These are phyloP conservation scores for Saguinus midas DNA, from an alignment of 2,113 vertebrate species.

Conservation along the genomic window DNA sequence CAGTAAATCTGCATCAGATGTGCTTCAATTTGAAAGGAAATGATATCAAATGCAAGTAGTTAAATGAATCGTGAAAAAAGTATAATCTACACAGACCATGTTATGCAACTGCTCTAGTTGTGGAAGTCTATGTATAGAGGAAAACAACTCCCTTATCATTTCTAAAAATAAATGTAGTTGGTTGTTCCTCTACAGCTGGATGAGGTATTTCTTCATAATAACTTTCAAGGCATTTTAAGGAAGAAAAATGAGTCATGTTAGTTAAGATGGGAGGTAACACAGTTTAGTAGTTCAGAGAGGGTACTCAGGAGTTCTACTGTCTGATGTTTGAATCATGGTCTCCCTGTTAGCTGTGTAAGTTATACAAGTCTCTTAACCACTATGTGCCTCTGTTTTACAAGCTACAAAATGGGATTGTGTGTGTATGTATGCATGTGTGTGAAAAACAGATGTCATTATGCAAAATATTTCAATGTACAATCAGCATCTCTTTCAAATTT, in stretches of 20 bases:
- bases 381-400: not conserved
- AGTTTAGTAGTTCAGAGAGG: not conserved
- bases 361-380: not conserved
- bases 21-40: conserved; percentile 76
- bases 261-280: not conserved
- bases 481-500: conserved; percentile 32
- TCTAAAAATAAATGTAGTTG: conserved; percentile 67
- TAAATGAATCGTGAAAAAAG: conserved; percentile 74
- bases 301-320: not conserved
- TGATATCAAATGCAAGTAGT: conserved; percentile 69
- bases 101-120: conserved; percentile 75
- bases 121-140: conserved; percentile 60
- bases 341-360: not conserved
- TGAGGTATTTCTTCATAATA: conserved; percentile 48
- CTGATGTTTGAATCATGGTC: not conserved
- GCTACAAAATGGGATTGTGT: not conserved
- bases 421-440: not conserved
- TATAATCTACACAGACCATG: conserved; percentile 66
- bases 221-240: conserved; percentile 36
- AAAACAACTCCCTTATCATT: conserved; percentile 66
- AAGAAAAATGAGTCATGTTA: conserved; percentile 36
- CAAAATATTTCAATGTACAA: conserved; percentile 42
- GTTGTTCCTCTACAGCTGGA: conserved; percentile 55
- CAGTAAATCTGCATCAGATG: conserved; percentile 73
- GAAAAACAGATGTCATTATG: conserved; percentile 15